Percentiles rank a stretch among this genome's conserved stretches.
phyloP scores from a whole-genome alignment of 2,888 invertebrate genomes.

The Cantharis nigra region DNA sequence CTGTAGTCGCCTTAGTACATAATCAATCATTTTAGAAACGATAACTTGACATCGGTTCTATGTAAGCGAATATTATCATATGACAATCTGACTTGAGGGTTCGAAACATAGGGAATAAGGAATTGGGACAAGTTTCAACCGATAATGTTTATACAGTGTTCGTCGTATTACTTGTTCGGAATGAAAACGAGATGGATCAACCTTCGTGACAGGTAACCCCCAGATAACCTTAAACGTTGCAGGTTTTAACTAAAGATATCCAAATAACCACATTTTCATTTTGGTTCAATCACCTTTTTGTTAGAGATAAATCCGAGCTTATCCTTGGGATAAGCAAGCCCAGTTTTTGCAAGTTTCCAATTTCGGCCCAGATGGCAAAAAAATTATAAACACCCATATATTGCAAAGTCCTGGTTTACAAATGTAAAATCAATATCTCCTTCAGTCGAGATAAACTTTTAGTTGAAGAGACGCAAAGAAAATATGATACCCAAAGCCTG shows the following conservation, averaged over 20 bases:
- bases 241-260: neutral
- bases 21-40: neutral
- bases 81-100: neutral
- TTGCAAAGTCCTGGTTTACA: neutral
- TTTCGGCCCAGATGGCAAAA: neutral
- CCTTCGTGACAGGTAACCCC: neutral
- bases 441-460: neutral
- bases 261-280: neutral
- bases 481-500: neutral
- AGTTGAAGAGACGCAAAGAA: neutral
- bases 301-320: neutral
- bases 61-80: neutral
- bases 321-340: neutral
- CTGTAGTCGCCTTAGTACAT: neutral
- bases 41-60: neutral
- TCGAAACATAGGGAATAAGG: neutral
- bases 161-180: neutral
- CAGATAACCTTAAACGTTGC: neutral
- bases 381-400: neutral
- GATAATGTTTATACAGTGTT: neutral
- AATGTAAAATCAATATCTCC: neutral
- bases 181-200: neutral
- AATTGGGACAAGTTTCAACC: neutral
- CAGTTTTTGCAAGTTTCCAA: neutral
- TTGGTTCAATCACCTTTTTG: neutral